Evolutionary conservation across 2,888 invertebrate species (phyloP), one percentile per base, ranked within the genome.

Genomic region (Eledona agricola): DNA sequence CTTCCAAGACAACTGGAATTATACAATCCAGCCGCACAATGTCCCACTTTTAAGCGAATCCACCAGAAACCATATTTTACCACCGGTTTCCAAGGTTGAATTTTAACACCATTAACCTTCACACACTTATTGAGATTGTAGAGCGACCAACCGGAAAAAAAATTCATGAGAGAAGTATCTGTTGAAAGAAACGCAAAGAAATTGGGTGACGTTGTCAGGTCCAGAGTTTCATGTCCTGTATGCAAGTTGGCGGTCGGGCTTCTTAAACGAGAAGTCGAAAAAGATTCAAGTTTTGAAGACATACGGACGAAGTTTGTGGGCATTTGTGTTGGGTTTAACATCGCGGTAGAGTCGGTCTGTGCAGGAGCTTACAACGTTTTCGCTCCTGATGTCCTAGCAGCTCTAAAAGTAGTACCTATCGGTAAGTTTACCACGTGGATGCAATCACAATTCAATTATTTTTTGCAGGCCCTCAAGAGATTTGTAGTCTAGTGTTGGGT

Each of bases 401-500:
- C 70, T 6, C 62, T 74, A 15, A 66, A 70, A 31, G 53, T 58
- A 15, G 61, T 63, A 9, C 40, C 63, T 53, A 56, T 71, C 25
- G 65, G 70, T 70, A 62, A 51, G 51, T n/a, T n/a, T 17, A 20
- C 13, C 15, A 12, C 5, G 6, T 4, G 12, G 42, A 17, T 57
- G 43, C 23, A 11, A 29, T 7, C 2, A 29, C 19, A 11, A 7
- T 11, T 29, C 7, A 4, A 29, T 29, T 29, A 5, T 7, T 38
- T 15, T 22, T 29, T 29, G 23, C 90, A 70, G 89, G 87, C 1
- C 88, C 94, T 0, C 84, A 88, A 58, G 93, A 95, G 72, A 87
- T 94, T 54, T 96, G 96, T 77, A 92, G 92, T 70, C 87, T 94
- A 71, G 85, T 93, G 11, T 88, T 95, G 40, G 95, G 94, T 0